Evolutionary conservation across 2,113 vertebrate species (phyloP), one percentile per base, ranked within the genome.

Genomic region (Upupa epops): DNA sequence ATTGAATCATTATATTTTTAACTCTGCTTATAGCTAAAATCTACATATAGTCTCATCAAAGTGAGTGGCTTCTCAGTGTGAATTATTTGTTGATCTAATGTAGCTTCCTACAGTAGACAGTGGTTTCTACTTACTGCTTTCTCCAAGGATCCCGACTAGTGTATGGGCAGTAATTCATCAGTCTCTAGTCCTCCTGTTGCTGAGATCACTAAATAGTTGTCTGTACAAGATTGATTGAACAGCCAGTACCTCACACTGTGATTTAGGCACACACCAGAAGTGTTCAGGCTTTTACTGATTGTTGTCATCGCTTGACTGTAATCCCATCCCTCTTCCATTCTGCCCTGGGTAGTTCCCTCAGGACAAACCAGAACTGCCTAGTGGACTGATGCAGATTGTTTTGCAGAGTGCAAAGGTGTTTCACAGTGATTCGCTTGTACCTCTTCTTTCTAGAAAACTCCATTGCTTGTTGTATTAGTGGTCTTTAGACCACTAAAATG

Each of bases 1-100:
- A 87, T 92, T 0, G 32, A 85, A 94, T 92, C 71, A 60, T 86
- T 58, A 70, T 73, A 52, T 82, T 73, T 87, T 73, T 87, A 86
- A 59, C 88, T 95, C 90, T 32, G 46, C 74, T 93, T 26, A 31
- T 73, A 70, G 59, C 45, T 84, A 81, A 94, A 56, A 70, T 82
- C 65, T 65, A 37, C 46, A 3, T 60, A 51, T 12, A 19, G 34
- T 78, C 77, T 77, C 55, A 37, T 83, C 83, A 72, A 59, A 91
- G 32, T 40, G 61, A 34, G 36, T 0, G 7, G 51, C 40, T 81
- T 90, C 46, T 58, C 83, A 72, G 48, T 36, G 75, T 91, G 88
- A 94, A 82, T 88, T 78, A 78, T 54, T 83, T 49, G 46, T 55
- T 55, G 73, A 79, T 75, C 40, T 68, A 11, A 22, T 24, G 34